These are phyloP conservation scores for Tragelaphus imberbis DNA, from an alignment of 2,113 vertebrate species.

Conservation along the genomic window DNA sequence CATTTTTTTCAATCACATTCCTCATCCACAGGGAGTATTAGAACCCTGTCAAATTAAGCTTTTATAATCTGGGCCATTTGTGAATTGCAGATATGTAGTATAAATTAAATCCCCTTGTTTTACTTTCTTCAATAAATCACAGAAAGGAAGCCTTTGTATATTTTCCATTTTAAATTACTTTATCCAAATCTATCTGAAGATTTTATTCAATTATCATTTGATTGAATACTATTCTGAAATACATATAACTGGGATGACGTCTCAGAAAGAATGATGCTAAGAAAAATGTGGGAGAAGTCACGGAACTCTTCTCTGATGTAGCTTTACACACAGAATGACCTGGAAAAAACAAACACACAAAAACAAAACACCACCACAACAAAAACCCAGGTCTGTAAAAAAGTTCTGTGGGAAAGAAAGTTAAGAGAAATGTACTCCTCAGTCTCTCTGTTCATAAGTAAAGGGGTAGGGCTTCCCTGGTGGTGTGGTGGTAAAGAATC, in stretches of 20 bases:
- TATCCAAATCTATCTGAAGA: neutral
- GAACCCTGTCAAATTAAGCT: neutral
- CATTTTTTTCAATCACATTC: neutral
- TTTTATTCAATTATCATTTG: neutral
- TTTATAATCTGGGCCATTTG: neutral
- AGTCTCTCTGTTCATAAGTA: neutral
- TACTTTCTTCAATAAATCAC: neutral
- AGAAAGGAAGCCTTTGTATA: neutral
- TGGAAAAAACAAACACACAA: neutral
- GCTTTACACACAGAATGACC: neutral
- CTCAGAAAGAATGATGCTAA: neutral
- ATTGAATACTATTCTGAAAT: neutral
- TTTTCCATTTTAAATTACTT: neutral
- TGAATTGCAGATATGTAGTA: neutral
- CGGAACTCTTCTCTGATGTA: neutral
- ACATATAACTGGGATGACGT: neutral
- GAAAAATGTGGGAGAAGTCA: neutral
- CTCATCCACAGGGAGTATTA: neutral
- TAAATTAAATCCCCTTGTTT: neutral
- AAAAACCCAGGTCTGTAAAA: neutral
- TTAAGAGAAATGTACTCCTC: neutral
- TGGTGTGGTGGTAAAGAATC: neutral
- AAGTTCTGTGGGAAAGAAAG: neutral
- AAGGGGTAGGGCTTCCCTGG: neutral
- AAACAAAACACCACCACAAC: neutral